Evolutionary conservation across 2,888 invertebrate genomes (phyloP), one percentile per base, ranked within the genome.

Genomic region (Scelioninae gen. 1): DNA sequence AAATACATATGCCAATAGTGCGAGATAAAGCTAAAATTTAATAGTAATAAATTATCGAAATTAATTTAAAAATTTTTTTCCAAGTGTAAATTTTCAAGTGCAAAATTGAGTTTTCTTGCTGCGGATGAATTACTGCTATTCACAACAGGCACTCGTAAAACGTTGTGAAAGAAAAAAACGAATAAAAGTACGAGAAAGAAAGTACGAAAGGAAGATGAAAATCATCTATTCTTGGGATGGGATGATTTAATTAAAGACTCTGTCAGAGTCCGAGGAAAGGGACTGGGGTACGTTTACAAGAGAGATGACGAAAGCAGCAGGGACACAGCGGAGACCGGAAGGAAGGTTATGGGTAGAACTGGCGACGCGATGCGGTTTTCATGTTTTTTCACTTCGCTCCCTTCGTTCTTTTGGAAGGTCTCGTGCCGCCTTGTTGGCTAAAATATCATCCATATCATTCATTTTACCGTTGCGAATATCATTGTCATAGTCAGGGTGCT

Each of bases 351-450:
- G 88, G 88, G 88, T 81, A 69, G 80, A 74, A 71, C 55, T 74
- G 88, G 85, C 90, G 88, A 90, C 90, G 91, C 91, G 92, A 93
- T 93, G 93, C 91, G 92, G 91, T 93, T 93, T 93, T 90, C 93
- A 91, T 93, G 93, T 93, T 92, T 89, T 92, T 93, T 92, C 89
- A 84, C 38, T 89, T 84, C 88, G 88, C 90, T 90, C 90, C 89
- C 87, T 88, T 86, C 87, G 66, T 84, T 82, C 86, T 76, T 79
- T 76, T 85, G 88, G 86, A 87, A 85, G 86, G 90, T 88, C 90
- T 90, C 90, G 91, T 91, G 91, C 88, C 90, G 88, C 87, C 89
- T 90, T 89, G 90, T 90, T 90, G 88, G 88, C 87, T 88, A 86
- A 86, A 87, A 85, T 87, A 89, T 89, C 89, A 88, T 89, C 88